Base-by-base conservation (phyloP, 2,888 invertebrate genomes). In the Drosophila dives region DNA sequence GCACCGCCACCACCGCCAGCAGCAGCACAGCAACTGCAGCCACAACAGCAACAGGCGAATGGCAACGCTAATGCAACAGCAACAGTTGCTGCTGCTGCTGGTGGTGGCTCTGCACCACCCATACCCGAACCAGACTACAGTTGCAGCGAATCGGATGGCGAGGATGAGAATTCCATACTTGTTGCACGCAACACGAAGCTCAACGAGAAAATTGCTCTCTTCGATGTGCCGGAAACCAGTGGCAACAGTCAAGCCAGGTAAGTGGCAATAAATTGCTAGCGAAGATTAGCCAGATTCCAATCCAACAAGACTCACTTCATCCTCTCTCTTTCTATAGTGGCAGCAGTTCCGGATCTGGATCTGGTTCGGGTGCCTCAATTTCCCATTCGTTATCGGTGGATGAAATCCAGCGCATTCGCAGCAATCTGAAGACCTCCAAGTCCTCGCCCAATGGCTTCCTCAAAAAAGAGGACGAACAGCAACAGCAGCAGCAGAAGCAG, bases 101-200 rank as follows among this genome's bases (percentile, higher is more conserved):
- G 75, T 79, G 75, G 78, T 45, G 84, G 90, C 15, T 87, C 90
- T 12, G 95, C 95, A 1, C 96, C 98, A 11, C 96, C 97, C n/a
- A 98, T 98, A 82, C 98, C 98, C 0, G 98, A 98, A 91, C 98
- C 98, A 0, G 98, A 98, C 93, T 98, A 98, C 94, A 97, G 97
- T 92, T 95, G 97, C 93, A 97, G 97, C 76, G 97, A 97, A 91
- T 97, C 97, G 0, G 97, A 97, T 89, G 96, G 95, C 68, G 96
- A 96, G 76, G 94, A 94, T 72, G 94, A 94, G 70, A 93, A 93
- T 67, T 93, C 93, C 1, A 93, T 93, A 70, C 81, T 93, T 50
- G 93, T 93, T 59, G 93, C 93, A 5, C 90, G 92, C 63, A 93
- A 93, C 75, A 93, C 94, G 15, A 93, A 94, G 70, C 92, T 94